A percentile compares a stretch with the other conserved stretches of the same genome.
These are phyloP conservation scores for Dugesia japonica DNA, from an alignment of 2,888 invertebrate genomes.

Conservation along the genomic window DNA sequence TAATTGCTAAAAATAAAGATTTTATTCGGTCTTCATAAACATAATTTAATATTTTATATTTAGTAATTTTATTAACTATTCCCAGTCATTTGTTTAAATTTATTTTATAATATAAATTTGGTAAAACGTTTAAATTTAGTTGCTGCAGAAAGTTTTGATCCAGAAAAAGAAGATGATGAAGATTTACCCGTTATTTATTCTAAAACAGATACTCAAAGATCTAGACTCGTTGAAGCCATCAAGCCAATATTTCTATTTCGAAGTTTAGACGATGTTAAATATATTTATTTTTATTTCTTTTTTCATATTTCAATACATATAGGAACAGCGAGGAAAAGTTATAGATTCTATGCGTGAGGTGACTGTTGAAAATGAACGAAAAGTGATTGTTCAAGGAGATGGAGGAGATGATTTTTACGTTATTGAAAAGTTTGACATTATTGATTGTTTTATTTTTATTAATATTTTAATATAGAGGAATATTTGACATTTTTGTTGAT, in stretches of 20 bases:
- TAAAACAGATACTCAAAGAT: conserved; percentile 81
- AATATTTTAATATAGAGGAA: not conserved
- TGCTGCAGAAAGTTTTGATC: conserved; percentile 30
- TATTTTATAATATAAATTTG: no score
- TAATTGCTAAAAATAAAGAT: no score
- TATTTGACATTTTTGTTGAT: conserved; percentile 15
- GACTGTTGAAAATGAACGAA: conserved; percentile 42
- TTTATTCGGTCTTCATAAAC: no score
- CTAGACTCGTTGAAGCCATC: conserved; percentile 73
- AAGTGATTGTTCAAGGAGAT: conserved; percentile 46
- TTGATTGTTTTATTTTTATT: not conserved
- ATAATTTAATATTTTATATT: no score
- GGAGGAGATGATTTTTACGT: conserved; percentile 49
- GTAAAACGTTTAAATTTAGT: no score
- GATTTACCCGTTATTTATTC: conserved; percentile 49
- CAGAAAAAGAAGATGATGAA: conserved; percentile 26
- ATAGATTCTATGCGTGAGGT: conserved; percentile 48
- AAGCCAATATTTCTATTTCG: conserved; percentile 79
- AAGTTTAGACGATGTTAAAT: conserved; percentile 72
- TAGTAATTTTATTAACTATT: no score
- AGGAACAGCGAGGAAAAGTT: conserved; percentile 46
- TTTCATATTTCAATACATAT: no score
- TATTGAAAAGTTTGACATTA: conserved; percentile 39
- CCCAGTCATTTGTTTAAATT: no score
- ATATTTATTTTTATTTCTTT: no score